Evolutionary conservation across 2,888 invertebrate genomes (phyloP).

Genomic region (Aradus depressus): DNA sequence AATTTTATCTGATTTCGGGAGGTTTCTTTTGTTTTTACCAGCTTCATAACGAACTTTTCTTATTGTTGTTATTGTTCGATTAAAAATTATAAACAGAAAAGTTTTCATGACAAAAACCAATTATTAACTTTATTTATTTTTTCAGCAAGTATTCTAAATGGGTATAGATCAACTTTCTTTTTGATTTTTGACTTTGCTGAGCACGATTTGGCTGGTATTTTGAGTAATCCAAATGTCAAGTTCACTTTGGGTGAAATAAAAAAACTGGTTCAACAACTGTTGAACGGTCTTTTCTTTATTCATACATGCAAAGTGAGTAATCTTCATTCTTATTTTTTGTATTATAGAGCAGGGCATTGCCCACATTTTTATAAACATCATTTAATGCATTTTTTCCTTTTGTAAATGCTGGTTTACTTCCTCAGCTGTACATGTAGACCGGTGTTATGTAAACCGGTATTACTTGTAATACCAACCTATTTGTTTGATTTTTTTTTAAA

Average conservation of each 20-base stretch:
- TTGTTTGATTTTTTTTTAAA: no score
- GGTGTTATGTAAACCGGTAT: no score
- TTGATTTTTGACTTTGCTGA: constrained; percentile 98
- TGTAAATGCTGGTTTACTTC: background rate
- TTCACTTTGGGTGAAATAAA: constrained; percentile 95
- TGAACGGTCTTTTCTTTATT: constrained; percentile 88
- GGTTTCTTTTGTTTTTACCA: no score
- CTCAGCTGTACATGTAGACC: background rate
- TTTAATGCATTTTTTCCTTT: background rate
- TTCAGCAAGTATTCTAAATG: constrained; percentile 52
- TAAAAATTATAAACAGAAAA: no score
- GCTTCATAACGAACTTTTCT: no score
- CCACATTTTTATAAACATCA: background rate
- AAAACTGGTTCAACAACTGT: constrained; percentile 75
- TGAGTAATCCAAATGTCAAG: constrained; percentile 91
- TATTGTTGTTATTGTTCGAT: no score
- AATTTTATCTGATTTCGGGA: no score
- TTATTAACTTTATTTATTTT: constrained; percentile 24
- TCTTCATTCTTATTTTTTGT: background rate
- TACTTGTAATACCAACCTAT: background rate
- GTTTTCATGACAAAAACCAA: no score
- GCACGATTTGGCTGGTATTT: constrained; percentile 90
- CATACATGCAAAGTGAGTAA: constrained; percentile 75
- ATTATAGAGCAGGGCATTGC: no score
- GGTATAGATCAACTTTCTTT: constrained; percentile 79